A percentile compares a stretch with the other conserved stretches of the same genome.
phyloP scores from a whole-genome alignment of 2,113 vertebrate genomes.

The Dicaeum eximium region DNA sequence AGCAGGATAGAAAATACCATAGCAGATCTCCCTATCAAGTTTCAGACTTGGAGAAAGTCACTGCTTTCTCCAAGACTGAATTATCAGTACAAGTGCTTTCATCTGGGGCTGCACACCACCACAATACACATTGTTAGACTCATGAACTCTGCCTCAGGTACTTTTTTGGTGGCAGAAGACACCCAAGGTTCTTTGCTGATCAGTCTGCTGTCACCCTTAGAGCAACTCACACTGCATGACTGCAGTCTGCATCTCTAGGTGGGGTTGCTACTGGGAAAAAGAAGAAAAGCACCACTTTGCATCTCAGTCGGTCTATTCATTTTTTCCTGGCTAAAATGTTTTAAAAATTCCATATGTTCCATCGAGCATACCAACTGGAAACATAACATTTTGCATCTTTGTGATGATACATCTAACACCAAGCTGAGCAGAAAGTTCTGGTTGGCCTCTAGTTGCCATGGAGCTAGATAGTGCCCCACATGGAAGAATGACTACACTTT shows the following conservation, averaged over 20 bases:
- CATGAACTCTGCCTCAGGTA: not conserved
- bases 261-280: not conserved
- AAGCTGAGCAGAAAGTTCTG: not conserved
- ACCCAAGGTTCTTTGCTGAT: not conserved
- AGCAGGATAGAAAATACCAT: not conserved
- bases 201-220: not conserved
- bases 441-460: not conserved
- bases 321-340: not conserved
- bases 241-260: not conserved
- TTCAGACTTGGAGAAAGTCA: not conserved
- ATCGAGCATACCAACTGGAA: not conserved
- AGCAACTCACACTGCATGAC: not conserved
- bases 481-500: not conserved
- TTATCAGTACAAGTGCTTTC: not conserved
- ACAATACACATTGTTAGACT: not conserved
- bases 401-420: not conserved
- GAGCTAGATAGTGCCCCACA: not conserved
- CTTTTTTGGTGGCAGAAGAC: not conserved
- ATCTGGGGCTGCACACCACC: not conserved
- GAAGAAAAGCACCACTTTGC: not conserved
- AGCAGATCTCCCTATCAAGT: not conserved
- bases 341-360: not conserved
- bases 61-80: not conserved
- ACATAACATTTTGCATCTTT: not conserved
- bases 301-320: not conserved